These are phyloP conservation scores for Mesoclemmys tuberculata DNA, from an alignment of 2,113 vertebrate species.

Conservation along the genomic window DNA sequence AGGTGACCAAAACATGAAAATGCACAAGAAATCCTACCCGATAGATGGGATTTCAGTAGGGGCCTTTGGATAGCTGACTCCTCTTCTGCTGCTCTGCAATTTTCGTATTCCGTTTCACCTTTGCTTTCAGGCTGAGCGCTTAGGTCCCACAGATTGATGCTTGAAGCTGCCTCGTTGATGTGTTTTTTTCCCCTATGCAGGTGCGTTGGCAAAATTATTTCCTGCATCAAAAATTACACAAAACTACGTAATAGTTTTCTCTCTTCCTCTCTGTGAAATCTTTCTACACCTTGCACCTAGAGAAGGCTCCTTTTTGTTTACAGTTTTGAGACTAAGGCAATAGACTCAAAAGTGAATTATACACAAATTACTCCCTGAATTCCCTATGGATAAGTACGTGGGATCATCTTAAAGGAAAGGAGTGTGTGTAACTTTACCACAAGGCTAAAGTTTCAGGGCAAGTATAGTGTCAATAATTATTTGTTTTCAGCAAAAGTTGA, in stretches of 20 bases:
- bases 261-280: conserved; percentile 42
- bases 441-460: conserved; percentile 61
- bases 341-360: background rate
- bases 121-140: conserved; percentile 94
- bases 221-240: conserved; percentile 74
- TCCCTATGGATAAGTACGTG: background rate
- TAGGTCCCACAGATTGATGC: conserved; percentile 89
- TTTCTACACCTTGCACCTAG: conserved; percentile 5
- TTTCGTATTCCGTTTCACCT: conserved; percentile 99
- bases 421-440: background rate
- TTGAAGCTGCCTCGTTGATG: conserved; percentile 77
- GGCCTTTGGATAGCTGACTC: conserved; percentile 94
- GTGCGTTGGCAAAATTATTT: conserved; percentile 81
- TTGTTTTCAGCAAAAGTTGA: conserved; percentile 57
- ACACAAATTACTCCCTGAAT: background rate
- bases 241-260: conserved; percentile 71
- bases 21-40: conserved; percentile 90
- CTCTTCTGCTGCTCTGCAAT: conserved; percentile 92
- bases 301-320: conserved; percentile 54
- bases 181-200: conserved; percentile 66
- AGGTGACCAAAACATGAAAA: conserved; percentile 94
- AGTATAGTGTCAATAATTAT: conserved; percentile 36
- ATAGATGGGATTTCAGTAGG: conserved; percentile 93
- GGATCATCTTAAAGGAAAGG: conserved; percentile 1
- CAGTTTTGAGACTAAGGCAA: background rate